These are phyloP conservation scores for Notolabrus celidotus DNA, from an alignment of 2,797 vertebrate genomes.

Conservation along the genomic window DNA sequence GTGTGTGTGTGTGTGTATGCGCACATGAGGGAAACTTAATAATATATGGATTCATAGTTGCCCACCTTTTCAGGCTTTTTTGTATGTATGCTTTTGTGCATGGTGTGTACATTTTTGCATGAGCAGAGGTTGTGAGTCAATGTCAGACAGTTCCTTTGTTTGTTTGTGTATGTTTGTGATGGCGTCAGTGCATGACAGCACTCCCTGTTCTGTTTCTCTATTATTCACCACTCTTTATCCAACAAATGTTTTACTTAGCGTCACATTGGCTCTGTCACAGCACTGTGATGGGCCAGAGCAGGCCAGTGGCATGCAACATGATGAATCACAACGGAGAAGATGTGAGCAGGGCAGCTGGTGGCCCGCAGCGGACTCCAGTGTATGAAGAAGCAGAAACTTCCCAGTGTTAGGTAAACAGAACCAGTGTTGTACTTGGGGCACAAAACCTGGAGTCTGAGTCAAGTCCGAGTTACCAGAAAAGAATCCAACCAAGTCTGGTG, in stretches of 20 bases:
- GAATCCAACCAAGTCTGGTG: too few species aligned
- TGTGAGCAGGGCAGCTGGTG: conserved; percentile 39
- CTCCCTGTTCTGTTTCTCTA: conserved; percentile 47
- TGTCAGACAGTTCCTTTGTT: neutral
- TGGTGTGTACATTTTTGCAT: conserved; percentile 5
- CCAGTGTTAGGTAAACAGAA: too few species aligned
- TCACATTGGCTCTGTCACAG: conserved; percentile 43
- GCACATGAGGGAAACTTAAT: conserved; percentile 61
- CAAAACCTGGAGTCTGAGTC: too few species aligned
- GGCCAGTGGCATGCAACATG: conserved; percentile 30
- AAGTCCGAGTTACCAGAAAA: too few species aligned
- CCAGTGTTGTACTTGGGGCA: too few species aligned
- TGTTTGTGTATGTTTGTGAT: neutral
- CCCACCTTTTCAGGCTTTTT: conserved; percentile 47
- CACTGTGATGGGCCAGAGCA: conserved; percentile 23
- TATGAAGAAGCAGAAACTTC: neutral
- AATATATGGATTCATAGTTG: conserved; percentile 53
- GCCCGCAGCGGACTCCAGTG: conserved; percentile 33
- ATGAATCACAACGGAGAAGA: conserved; percentile 59
- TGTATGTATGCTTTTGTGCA: conserved; percentile 41
- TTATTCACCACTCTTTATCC: conserved; percentile 60
- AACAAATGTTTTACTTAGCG: conserved; percentile 59
- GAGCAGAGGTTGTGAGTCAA: conserved; percentile 10
- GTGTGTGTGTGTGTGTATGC: conserved; percentile 20
- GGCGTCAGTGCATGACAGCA: conserved; percentile 20